These are phyloP conservation scores for Lasiurus cinereus DNA, from an alignment of 2,113 vertebrate genomes.

Conservation along the genomic window DNA sequence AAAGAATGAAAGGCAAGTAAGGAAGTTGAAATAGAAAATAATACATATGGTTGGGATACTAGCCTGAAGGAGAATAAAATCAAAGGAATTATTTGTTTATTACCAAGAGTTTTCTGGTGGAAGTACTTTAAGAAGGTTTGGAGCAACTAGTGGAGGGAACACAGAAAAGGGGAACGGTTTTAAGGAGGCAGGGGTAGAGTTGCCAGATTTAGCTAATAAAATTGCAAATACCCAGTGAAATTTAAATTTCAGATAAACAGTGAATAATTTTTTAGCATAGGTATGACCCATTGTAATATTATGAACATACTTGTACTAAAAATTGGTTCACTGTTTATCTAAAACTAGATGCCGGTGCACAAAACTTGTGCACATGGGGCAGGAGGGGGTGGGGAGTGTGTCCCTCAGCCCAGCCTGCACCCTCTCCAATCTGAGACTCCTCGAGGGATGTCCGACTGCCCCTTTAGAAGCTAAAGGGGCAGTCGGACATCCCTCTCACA, in stretches of 20 bases:
- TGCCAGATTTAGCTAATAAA: constrained; percentile 27
- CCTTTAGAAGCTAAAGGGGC: too few relatives aligned
- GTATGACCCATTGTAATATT: background rate
- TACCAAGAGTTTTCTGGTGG: background rate
- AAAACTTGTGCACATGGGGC: too few relatives aligned
- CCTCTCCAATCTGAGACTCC: too few relatives aligned
- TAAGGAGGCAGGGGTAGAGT: background rate
- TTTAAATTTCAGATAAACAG: constrained; percentile 10
- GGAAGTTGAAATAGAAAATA: background rate
- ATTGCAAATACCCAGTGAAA: background rate
- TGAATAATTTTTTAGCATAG: background rate
- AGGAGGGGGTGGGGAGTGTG: too few relatives aligned
- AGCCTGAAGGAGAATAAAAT: background rate
- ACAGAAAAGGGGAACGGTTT: background rate
- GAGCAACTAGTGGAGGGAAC: background rate
- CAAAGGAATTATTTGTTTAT: background rate
- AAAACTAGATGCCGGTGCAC: background rate
- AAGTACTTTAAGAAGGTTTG: background rate
- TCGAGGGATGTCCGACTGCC: too few relatives aligned
- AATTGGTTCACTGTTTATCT: background rate
- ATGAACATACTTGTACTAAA: background rate
- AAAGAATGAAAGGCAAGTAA: background rate
- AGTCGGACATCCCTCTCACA: too few relatives aligned
- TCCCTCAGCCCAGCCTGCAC: too few relatives aligned
- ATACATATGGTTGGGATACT: too few relatives aligned